Evolutionary conservation across 2,797 vertebrate genomes (phyloP).

Genomic region (Calcarius lapponicus): DNA sequence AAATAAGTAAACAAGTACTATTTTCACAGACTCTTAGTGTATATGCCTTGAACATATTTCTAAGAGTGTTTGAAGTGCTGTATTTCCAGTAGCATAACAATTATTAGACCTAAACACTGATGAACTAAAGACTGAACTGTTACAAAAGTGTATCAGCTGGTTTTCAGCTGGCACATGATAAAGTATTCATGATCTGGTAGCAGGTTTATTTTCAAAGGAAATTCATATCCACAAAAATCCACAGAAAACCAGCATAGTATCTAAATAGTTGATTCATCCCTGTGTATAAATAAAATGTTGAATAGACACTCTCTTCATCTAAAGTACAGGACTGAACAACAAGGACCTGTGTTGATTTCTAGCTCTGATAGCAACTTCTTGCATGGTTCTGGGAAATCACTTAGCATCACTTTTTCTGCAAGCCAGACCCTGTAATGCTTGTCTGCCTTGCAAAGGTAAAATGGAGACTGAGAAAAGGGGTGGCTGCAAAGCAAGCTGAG

Average conservation of each 20-base stretch:
- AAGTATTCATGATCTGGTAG: not conserved
- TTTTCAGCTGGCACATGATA: not conserved
- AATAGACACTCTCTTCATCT: not conserved
- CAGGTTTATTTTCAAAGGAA: not conserved
- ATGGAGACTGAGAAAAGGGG: not conserved
- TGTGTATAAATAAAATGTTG: conserved; percentile 58
- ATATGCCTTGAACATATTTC: not conserved
- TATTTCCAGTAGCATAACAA: not conserved
- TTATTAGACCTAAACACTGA: not conserved
- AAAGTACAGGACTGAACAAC: not conserved
- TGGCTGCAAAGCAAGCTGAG: not conserved
- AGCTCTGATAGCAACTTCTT: not conserved
- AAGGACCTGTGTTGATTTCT: not conserved
- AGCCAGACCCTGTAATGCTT: not conserved
- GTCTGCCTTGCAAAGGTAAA: not conserved
- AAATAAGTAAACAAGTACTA: not conserved
- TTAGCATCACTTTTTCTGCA: not conserved
- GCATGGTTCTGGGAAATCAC: not conserved
- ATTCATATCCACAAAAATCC: not conserved
- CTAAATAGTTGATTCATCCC: not conserved
- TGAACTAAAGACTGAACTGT: not conserved
- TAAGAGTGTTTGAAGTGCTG: not conserved
- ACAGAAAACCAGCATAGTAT: not conserved
- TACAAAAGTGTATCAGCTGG: not conserved
- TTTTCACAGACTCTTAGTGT: not conserved